phyloP scores from a whole-genome alignment of 2,113 vertebrate species.

The Cyrtonyx montezumae region DNA sequence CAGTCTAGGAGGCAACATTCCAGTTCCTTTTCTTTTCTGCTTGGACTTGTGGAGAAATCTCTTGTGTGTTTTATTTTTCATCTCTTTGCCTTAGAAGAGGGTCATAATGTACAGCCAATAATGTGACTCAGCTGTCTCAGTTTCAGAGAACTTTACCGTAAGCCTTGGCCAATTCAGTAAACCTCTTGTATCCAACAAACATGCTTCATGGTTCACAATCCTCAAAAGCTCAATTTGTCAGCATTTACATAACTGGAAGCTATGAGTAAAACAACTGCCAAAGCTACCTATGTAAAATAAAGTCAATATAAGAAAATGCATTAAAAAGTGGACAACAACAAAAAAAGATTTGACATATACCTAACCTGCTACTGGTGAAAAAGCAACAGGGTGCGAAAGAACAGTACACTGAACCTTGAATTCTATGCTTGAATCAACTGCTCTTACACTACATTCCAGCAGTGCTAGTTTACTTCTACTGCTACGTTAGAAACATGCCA shows the following conservation, averaged over 20 bases:
- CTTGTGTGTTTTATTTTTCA: too few relatives aligned
- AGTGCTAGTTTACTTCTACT: not conserved
- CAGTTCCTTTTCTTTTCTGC: not conserved
- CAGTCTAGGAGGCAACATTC: not conserved
- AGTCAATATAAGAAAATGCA: not conserved
- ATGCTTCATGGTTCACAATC: not conserved
- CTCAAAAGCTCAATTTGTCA: not conserved
- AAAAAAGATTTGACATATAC: not conserved
- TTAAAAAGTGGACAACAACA: not conserved
- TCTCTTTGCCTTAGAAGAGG: not conserved
- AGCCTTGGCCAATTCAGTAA: not conserved
- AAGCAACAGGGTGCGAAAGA: not conserved
- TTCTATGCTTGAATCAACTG: not conserved
- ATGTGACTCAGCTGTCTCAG: constrained; percentile 1
- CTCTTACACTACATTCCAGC: not conserved
- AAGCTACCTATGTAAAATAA: not conserved
- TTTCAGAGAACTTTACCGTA: not conserved
- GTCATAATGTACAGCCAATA: constrained; percentile 37
- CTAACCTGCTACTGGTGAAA: not conserved
- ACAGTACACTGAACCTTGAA: not conserved
- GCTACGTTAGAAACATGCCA: not conserved
- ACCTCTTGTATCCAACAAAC: not conserved
- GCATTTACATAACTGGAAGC: not conserved
- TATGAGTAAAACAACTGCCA: not conserved
- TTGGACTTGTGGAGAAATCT: not conserved